Conservation (phyloP, 2,797 vertebrate species). For the Calcarius lapponicus region DNA sequence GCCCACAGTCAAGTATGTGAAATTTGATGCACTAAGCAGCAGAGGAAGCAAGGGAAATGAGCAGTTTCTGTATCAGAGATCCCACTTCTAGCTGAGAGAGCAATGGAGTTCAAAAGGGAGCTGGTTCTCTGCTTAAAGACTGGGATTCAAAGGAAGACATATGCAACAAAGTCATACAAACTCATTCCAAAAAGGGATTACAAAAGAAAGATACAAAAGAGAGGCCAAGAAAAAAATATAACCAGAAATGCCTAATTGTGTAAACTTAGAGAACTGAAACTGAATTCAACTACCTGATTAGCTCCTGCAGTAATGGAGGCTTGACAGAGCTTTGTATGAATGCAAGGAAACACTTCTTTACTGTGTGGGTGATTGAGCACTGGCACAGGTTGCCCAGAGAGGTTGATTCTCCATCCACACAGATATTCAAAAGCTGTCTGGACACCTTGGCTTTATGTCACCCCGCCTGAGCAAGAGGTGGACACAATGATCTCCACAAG, state of each 20-base stretch:
- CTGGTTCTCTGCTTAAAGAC: background rate
- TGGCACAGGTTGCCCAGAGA: background rate
- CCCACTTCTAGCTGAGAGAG: background rate
- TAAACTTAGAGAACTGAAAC: background rate
- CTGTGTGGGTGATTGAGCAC: rapidly evolving
- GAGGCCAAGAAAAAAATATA: background rate
- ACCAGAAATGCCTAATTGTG: background rate
- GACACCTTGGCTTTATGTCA: background rate
- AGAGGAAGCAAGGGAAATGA: background rate
- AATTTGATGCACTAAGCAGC: background rate
- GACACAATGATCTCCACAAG: background rate
- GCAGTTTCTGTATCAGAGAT: background rate
- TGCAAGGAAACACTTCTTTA: background rate
- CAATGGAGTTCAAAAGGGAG: background rate
- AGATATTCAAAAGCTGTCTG: background rate
- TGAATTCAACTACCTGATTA: background rate
- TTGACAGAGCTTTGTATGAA: background rate
- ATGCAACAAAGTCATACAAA: background rate
- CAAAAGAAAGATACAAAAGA: background rate
- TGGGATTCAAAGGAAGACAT: background rate
- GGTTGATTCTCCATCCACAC: background rate
- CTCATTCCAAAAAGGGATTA: background rate
- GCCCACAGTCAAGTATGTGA: background rate
- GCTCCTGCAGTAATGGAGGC: background rate
- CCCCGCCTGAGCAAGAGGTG: background rate